Conservation (phyloP, 2,888 invertebrate genomes). For the Amphipyra berbera region DNA sequence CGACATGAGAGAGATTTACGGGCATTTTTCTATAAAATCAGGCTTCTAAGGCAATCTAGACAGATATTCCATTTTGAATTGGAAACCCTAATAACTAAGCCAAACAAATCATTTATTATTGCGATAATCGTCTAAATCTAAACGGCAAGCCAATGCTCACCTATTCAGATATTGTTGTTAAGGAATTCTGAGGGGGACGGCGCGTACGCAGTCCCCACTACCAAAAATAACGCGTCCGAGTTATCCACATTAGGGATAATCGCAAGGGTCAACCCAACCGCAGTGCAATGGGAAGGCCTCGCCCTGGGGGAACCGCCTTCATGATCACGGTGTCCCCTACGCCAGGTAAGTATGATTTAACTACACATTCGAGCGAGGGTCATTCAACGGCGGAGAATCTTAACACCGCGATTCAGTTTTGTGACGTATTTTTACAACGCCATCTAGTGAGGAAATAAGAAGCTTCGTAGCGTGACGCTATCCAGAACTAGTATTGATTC, state of each 20-base stretch:
- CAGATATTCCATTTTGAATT: too few relatives aligned
- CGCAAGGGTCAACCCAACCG: slow-evolving; percentile 34
- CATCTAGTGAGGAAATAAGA: slow-evolving; percentile 17
- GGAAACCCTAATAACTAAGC: too few relatives aligned
- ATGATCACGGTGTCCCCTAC: slow-evolving; percentile 32
- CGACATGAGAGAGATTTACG: too few relatives aligned
- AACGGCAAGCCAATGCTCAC: too few relatives aligned
- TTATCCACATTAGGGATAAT: slow-evolving; percentile 38
- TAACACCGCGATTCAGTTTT: slow-evolving; percentile 27
- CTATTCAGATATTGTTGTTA: too few relatives aligned
- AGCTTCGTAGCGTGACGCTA: not conserved
- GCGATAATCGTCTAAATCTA: too few relatives aligned
- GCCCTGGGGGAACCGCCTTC: slow-evolving; percentile 39
- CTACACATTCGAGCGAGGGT: not conserved
- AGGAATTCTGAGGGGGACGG: slow-evolving; percentile 15
- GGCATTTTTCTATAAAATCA: too few relatives aligned
- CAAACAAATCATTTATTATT: too few relatives aligned
- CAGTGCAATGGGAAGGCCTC: slow-evolving; percentile 34
- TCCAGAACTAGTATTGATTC: not conserved
- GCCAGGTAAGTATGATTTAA: slow-evolving; percentile 31
- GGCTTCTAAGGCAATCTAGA: too few relatives aligned
- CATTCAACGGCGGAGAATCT: slow-evolving; percentile 23
- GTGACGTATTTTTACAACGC: slow-evolving; percentile 15
- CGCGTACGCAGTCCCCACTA: slow-evolving; percentile 34
- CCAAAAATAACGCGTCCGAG: slow-evolving; percentile 32